These are phyloP conservation scores for Ashinkailepas kermadecensis DNA, from an alignment of 2,888 invertebrate species.

Conservation along the genomic window DNA sequence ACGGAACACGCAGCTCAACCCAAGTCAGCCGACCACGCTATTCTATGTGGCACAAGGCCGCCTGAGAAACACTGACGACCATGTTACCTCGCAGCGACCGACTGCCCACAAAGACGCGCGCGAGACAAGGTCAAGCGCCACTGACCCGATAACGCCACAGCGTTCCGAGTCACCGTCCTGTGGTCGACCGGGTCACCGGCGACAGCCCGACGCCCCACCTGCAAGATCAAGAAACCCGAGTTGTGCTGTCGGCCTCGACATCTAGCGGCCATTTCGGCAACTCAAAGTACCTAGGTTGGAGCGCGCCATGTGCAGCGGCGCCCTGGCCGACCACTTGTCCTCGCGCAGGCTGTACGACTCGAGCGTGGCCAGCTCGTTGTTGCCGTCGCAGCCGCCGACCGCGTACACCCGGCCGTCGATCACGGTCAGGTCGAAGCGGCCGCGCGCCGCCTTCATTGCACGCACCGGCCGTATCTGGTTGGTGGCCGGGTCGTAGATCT, in stretches of 20 bases:
- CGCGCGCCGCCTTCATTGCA: conserved; percentile 65
- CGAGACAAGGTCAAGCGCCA: background rate
- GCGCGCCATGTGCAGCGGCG: conserved; percentile 54
- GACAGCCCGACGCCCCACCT: background rate
- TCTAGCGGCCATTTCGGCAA: background rate
- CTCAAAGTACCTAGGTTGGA: conserved; percentile 53
- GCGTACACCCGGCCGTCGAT: conserved; percentile 62
- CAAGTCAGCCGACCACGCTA: background rate
- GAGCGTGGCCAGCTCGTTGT: conserved; percentile 64
- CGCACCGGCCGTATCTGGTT: conserved; percentile 63
- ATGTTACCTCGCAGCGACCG: background rate
- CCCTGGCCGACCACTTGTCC: conserved; percentile 48
- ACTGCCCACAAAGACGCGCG: background rate
- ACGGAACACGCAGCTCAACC: background rate
- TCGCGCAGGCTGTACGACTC: conserved; percentile 53
- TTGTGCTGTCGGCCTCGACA: background rate
- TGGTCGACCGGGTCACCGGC: background rate
- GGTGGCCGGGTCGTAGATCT: conserved; percentile 60
- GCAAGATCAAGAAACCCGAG: background rate
- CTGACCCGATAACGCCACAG: background rate
- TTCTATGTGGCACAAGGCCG: no score
- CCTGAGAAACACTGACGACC: background rate
- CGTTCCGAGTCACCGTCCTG: background rate
- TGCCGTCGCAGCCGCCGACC: conserved; percentile 75
- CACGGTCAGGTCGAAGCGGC: conserved; percentile 67